Conservation (phyloP, 2,888 invertebrate species). For the Coleophora deauratella region DNA sequence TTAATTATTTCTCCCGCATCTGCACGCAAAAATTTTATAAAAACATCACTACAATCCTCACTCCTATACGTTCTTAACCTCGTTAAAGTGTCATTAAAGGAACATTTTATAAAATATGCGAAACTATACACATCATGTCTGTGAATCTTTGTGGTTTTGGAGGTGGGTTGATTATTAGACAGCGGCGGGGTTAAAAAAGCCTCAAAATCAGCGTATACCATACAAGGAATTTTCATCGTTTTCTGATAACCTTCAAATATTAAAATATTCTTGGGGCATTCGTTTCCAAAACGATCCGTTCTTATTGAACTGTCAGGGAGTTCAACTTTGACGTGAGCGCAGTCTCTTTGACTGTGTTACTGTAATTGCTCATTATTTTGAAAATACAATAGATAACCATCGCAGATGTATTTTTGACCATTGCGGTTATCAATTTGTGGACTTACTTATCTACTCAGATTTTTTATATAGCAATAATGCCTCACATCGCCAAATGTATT, state of each 20-base stretch:
- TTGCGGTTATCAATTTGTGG: conserved; percentile 10
- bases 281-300: conserved; percentile 13
- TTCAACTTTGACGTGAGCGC: conserved; percentile 13
- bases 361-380: background rate
- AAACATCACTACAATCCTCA: no score
- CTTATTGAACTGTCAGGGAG: conserved; percentile 10
- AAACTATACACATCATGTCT: conserved; percentile 24
- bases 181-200: conserved; percentile 20
- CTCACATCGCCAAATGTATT: conserved; percentile 9
- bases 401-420: conserved; percentile 12
- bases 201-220: conserved; percentile 21
- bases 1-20: no score
- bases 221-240: conserved; percentile 16
- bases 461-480: conserved; percentile 23
- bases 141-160: conserved; percentile 18
- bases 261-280: conserved; percentile 9
- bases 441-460: conserved; percentile 18
- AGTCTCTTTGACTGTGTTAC: conserved; percentile 12
- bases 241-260: conserved; percentile 13
- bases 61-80: conserved; percentile 21
- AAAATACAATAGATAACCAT: conserved; percentile 13
- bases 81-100: conserved; percentile 20
- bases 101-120: conserved; percentile 25
- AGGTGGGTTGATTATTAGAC: conserved; percentile 14
- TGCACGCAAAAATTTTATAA: no score